A percentile compares a stretch with the other conserved stretches of the same genome.
These are phyloP conservation scores for Dysmachus trigonus DNA, from an alignment of 2,888 invertebrate species.

Conservation along the genomic window DNA sequence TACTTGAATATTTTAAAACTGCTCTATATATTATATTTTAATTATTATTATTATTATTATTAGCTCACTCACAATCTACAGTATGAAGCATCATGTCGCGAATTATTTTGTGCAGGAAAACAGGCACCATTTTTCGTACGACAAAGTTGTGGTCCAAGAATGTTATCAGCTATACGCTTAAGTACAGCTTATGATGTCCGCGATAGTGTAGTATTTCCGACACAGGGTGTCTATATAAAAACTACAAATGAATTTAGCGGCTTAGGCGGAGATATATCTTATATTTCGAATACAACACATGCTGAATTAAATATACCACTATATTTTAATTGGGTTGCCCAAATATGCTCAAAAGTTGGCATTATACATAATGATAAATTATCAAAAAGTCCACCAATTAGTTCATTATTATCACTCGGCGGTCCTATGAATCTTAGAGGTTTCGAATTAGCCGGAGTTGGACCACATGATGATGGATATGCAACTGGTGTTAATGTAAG, in stretches of 20 bases:
- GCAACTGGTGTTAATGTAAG: constrained; percentile 73
- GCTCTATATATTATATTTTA: no score
- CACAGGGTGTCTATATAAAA: constrained; percentile 75
- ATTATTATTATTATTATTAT: constrained; percentile 41
- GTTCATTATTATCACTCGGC: constrained; percentile 68
- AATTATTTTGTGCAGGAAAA: constrained; percentile 77
- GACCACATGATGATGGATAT: constrained; percentile 82
- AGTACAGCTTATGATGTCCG: constrained; percentile 81
- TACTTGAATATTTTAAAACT: no score
- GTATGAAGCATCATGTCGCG: constrained; percentile 87
- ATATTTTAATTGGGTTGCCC: constrained; percentile 63
- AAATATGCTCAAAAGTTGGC: constrained; percentile 61
- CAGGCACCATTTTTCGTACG: constrained; percentile 84
- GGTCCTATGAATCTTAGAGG: constrained; percentile 90
- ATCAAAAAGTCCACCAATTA: constrained; percentile 58
- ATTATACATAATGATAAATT: constrained; percentile 58
- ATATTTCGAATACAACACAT: constrained; percentile 82
- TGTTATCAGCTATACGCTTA: constrained; percentile 89
- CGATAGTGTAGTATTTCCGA: constrained; percentile 83
- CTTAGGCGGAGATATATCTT: constrained; percentile 88
- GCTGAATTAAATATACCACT: constrained; percentile 76
- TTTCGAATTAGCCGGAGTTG: constrained; percentile 86
- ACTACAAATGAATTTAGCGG: constrained; percentile 83
- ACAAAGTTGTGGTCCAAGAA: constrained; percentile 82
- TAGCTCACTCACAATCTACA: constrained; percentile 86